Evolutionary conservation across 35 echinoderm and acorn worm genomes (phyloP).

Genomic region (Hemicentrotus pulcherrimus): DNA sequence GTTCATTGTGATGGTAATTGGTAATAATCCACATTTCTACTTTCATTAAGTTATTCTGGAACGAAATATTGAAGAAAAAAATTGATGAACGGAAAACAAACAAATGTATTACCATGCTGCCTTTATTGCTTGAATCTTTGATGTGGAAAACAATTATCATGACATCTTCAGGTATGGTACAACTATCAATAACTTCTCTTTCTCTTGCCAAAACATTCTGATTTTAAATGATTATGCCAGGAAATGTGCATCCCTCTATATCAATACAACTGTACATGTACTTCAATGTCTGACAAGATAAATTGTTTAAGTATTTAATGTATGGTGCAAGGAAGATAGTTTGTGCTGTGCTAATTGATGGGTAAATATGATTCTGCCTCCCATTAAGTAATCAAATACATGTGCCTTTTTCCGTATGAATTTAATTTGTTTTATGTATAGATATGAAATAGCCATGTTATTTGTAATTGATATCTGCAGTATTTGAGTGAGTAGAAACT

Average conservation of each 20-base stretch:
- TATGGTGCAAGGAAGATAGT: no score
- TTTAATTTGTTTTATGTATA: not conserved
- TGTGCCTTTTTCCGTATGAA: not conserved
- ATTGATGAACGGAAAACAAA: not conserved
- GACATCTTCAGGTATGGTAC: not conserved
- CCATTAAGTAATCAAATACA: no score
- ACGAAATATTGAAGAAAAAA: not conserved
- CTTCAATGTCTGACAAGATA: not conserved
- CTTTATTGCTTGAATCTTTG: not conserved
- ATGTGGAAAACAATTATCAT: not conserved
- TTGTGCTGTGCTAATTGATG: no score
- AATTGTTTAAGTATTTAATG: not conserved
- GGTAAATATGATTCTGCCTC: no score
- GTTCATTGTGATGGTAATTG: no score
- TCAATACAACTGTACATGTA: not conserved
- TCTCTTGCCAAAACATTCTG: not conserved
- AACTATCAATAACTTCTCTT: not conserved
- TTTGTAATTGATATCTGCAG: no score
- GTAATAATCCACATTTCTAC: no score
- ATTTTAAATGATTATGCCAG: not conserved
- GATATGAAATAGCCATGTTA: not conserved
- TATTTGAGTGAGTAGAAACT: not conserved
- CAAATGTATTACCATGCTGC: not conserved
- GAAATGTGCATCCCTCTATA: no score
- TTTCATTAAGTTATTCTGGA: no score